phyloP scores from a whole-genome alignment of 2,797 vertebrate species.

The Neostethus bicornis region DNA sequence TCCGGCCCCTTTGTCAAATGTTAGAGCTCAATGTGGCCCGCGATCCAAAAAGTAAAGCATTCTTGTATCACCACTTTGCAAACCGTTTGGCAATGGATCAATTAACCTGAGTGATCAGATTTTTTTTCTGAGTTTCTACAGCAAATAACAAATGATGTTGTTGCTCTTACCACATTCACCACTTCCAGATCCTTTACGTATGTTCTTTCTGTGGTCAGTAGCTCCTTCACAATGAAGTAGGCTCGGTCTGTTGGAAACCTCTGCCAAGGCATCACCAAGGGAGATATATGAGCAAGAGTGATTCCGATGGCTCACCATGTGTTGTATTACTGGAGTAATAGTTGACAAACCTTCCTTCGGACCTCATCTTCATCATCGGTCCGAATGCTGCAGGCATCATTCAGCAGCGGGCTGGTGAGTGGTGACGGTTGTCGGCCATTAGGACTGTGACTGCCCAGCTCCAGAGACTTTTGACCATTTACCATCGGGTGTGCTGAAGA shows the following conservation, averaged over 20 bases:
- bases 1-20: too few species aligned
- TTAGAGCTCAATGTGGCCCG: too few species aligned
- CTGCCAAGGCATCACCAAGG: constrained; percentile 70
- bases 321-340: not conserved
- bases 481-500: constrained; percentile 87
- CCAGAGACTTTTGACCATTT: constrained; percentile 83
- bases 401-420: constrained; percentile 90
- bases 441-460: constrained; percentile 85
- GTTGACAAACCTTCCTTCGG: constrained; percentile 85
- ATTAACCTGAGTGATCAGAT: constrained; percentile 64
- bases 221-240: constrained; percentile 95
- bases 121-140: constrained; percentile 51
- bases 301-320: not conserved
- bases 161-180: constrained; percentile 87
- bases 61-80: constrained; percentile 45
- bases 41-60: too few species aligned
- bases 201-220: constrained; percentile 90
- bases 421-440: constrained; percentile 90
- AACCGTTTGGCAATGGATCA: constrained; percentile 37
- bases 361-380: constrained; percentile 93
- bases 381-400: constrained; percentile 86
- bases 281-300: not conserved
- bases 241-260: constrained; percentile 91
- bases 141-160: constrained; percentile 25
- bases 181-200: constrained; percentile 97